phyloP scores from a whole-genome alignment of 2,113 vertebrate genomes.

The Pterocles burchelli region DNA sequence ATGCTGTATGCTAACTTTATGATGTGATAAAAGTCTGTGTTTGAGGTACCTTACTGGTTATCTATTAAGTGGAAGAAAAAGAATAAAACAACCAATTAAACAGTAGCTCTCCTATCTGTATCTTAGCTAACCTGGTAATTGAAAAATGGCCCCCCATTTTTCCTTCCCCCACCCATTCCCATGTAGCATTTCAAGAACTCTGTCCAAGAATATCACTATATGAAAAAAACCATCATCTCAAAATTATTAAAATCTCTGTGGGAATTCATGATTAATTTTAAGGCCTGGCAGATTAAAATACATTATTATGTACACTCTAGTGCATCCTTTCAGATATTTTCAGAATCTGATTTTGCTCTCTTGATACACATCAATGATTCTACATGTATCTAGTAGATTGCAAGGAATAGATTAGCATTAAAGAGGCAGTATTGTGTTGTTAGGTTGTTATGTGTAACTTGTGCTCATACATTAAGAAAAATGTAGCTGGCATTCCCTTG shows the following conservation, averaged over 20 bases:
- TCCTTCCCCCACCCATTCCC: constrained; percentile 56
- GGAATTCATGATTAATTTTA: constrained; percentile 92
- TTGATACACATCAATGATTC: constrained; percentile 88
- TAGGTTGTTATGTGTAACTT: constrained; percentile 88
- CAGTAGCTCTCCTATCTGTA: constrained; percentile 45
- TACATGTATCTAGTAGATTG: constrained; percentile 91
- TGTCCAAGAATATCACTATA: constrained; percentile 82
- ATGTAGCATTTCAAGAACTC: constrained; percentile 78
- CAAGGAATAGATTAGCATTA: constrained; percentile 92
- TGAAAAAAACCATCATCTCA: constrained; percentile 79
- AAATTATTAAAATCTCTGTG: constrained; percentile 92
- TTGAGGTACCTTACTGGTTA: constrained; percentile 69
- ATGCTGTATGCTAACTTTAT: constrained; percentile 59
- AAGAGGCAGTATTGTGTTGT: constrained; percentile 89
- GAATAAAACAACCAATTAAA: constrained; percentile 74
- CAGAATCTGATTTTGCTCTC: constrained; percentile 90
- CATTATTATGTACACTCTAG: constrained; percentile 90
- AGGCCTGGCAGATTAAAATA: constrained; percentile 91
- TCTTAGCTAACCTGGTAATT: constrained; percentile 57
- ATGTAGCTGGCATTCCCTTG: constrained; percentile 84
- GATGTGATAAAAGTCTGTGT: constrained; percentile 71
- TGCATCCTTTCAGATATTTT: constrained; percentile 90
- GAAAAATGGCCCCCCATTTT: constrained; percentile 58
- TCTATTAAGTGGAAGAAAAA: constrained; percentile 71
- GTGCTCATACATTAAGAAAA: constrained; percentile 88